phyloP scores from a whole-genome alignment of 2,113 vertebrate species.

The Cercocebus atys region DNA sequence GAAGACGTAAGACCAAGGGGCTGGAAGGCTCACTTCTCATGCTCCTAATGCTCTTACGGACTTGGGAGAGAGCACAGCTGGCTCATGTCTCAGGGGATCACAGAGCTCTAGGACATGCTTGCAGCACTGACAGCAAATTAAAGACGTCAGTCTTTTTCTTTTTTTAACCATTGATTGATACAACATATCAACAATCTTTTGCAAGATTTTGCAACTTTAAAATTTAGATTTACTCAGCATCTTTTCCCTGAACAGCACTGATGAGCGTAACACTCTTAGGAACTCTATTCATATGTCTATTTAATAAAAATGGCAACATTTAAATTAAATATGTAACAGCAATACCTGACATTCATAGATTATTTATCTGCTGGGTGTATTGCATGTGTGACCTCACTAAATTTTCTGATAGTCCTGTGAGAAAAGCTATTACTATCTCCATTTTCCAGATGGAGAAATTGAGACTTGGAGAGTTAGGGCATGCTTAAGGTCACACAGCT shows the following conservation, averaged over 20 bases:
- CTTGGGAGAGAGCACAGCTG: neutral
- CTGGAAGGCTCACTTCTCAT: neutral
- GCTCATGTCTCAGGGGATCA: neutral
- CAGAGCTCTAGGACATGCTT: neutral
- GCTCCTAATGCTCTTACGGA: neutral
- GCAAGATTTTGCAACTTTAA: neutral
- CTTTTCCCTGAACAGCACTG: slow-evolving; percentile 42
- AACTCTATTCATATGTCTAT: neutral
- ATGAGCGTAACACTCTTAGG: neutral
- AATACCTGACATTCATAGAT: neutral
- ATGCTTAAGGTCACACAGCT: neutral
- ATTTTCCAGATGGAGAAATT: neutral
- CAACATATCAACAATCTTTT: neutral
- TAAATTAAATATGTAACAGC: neutral
- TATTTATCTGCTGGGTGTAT: neutral
- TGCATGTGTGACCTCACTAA: neutral
- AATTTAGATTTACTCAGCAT: slow-evolving; percentile 35
- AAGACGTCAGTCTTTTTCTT: neutral
- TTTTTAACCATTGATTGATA: neutral
- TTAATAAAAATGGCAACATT: slow-evolving; percentile 26
- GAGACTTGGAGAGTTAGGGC: neutral
- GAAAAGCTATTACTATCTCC: neutral
- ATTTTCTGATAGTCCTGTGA: neutral
- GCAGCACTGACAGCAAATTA: neutral
- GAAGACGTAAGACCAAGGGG: neutral